Base-by-base conservation (phyloP, 2,113 vertebrate species). In the Myodes glareolus region DNA sequence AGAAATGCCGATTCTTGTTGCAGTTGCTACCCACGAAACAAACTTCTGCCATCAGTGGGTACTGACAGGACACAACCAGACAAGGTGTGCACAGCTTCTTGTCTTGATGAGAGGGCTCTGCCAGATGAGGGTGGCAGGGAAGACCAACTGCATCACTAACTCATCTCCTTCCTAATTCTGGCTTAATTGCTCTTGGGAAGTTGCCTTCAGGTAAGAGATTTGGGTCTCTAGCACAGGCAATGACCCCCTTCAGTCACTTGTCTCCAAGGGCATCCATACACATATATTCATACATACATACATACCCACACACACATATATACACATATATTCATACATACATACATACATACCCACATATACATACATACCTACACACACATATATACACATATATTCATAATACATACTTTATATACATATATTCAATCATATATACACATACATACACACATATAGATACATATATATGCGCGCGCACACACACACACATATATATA, bases 221-320 rank as follows among this genome's bases (percentile, higher is more conserved):
- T n/a, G 12, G 8, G 39, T 58, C 39, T 55, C 31, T 10, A 87
- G 65, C 23, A 23, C 29, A 36, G 63, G 27, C 39, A 65, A 19
- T 65, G n/a, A 39, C 39, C 25, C 25, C 21, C 82, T 65, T 12
- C 39, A 31, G 29, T 25, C 21, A 61, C 19, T 25, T 61, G 61
- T 25, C 61, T 61, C 19, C 61, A 61, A 61, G 21, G 21, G 61
- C 23, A 61, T 25, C 21, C 14, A 42, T 21, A 39, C 23, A 75
- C 21, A 73, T 14, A 58, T 25, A 81, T 29, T 61, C 50, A 16
- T 8, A 27, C 39, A n/a, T 0, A 36, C 10, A 55, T 5, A 47
- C 8, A 50, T 2, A n/a, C n/a, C n/a, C n/a, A 27, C 39, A n/a
- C 0, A 36, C 10, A 55, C 2, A 47, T 4, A 50, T 2, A 81